A percentile compares a stretch with the other conserved stretches of the same genome.
phyloP scores from a whole-genome alignment of 1,140 invertebrate species.

The Saccostrea cuccullata region DNA sequence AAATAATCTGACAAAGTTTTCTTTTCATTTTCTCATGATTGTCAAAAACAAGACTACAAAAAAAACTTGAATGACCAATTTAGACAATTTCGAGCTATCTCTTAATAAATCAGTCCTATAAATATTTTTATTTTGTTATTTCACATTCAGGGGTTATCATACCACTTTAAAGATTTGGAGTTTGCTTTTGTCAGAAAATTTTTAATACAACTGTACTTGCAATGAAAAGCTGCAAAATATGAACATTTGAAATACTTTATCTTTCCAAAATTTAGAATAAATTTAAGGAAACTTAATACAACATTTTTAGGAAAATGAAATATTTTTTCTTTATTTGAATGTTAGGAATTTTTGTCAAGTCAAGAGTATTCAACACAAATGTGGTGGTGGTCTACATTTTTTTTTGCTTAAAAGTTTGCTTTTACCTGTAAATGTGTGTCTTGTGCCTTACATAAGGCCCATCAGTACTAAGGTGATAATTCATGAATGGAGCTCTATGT shows the following conservation, averaged over 20 bases:
- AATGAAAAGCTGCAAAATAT: too few relatives aligned
- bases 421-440: background rate
- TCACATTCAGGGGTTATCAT: background rate
- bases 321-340: background rate
- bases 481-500: background rate
- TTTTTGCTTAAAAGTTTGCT: background rate
- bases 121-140: constrained; percentile 10
- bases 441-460: background rate
- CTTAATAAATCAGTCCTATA: background rate
- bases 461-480: background rate
- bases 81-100: background rate
- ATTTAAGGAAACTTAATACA: too few relatives aligned
- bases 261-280: background rate
- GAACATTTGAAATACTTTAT: background rate
- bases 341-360: too few relatives aligned
- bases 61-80: background rate
- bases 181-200: background rate
- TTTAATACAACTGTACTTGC: too few relatives aligned
- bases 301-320: background rate
- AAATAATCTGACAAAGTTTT: background rate
- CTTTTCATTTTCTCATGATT: constrained; percentile 6
- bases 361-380: background rate
- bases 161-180: background rate
- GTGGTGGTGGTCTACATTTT: background rate
- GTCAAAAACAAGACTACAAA: background rate